Conservation (phyloP, 2,113 vertebrate genomes). For the Struthidea cinerea region DNA sequence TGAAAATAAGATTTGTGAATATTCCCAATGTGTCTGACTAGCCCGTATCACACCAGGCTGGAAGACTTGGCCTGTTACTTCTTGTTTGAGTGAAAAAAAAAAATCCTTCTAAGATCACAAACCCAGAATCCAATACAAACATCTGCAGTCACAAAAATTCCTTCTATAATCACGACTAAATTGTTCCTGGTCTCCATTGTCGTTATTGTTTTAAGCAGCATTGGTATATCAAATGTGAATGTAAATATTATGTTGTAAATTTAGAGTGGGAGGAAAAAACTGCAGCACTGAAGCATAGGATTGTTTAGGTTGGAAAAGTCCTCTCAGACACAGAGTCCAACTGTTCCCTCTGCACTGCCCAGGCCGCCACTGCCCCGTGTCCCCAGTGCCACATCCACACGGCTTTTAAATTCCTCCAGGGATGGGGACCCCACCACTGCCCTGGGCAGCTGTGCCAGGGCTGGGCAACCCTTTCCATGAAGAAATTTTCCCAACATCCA, state of each 20-base stretch:
- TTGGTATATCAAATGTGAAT: background rate
- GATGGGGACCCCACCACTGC: background rate
- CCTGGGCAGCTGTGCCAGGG: background rate
- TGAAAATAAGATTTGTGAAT: background rate
- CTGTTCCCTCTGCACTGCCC: background rate
- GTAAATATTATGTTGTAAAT: conserved; percentile 5
- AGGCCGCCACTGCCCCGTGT: background rate
- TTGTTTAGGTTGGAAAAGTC: background rate
- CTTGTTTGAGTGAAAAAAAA: background rate
- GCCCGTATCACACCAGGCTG: background rate
- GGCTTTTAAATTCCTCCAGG: background rate
- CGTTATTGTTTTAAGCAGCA: background rate
- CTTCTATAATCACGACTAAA: background rate
- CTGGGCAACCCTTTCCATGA: accelerated
- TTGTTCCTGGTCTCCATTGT: background rate
- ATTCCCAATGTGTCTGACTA: background rate
- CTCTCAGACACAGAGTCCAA: background rate
- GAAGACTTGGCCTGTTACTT: background rate
- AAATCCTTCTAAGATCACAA: background rate
- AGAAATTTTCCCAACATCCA: background rate
- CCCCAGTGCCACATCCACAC: background rate
- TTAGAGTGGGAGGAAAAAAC: background rate
- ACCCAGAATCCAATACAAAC: background rate
- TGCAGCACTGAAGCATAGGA: background rate
- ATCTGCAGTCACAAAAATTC: background rate